A percentile compares a stretch with the other conserved stretches of the same genome.
Evolutionary conservation across 2,888 invertebrate genomes (phyloP).

Genomic region (Lepidocyrtoides sp.): DNA sequence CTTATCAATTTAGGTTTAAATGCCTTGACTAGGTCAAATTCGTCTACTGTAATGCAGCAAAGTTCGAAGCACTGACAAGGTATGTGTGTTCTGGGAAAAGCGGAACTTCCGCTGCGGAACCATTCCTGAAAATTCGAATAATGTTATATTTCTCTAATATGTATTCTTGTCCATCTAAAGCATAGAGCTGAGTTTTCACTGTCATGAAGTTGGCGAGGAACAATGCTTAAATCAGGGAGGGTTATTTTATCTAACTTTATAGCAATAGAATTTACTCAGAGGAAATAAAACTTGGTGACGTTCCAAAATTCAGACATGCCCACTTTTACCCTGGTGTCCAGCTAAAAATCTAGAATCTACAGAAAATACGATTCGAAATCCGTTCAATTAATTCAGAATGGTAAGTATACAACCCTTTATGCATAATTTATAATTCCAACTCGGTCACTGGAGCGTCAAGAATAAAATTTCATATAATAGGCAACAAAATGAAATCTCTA

Average conservation of each 20-base stretch:
- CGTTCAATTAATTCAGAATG: conserved; percentile 56
- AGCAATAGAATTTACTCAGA: conserved; percentile 11
- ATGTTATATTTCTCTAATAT: conserved; percentile 49
- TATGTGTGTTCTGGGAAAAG: not conserved
- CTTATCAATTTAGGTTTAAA: too few species aligned
- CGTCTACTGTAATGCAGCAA: not conserved
- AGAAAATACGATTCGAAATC: not conserved
- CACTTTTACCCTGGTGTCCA: not conserved
- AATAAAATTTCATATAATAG: too few species aligned
- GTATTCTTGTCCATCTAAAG: too few species aligned
- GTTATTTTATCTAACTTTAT: too few species aligned
- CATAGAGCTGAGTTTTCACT: too few species aligned
- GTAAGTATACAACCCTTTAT: conserved; percentile 30
- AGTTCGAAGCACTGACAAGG: not conserved
- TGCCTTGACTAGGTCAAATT: too few species aligned
- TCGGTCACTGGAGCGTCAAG: too few species aligned
- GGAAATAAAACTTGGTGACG: conserved; percentile 49
- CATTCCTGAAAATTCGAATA: conserved; percentile 50
- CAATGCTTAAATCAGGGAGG: too few species aligned
- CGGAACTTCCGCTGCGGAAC: too few species aligned
- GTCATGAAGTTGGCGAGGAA: too few species aligned
- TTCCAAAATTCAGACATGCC: not conserved
- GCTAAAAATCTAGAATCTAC: conserved; percentile 64
- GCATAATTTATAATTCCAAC: too few species aligned
- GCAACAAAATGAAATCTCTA: too few species aligned